Evolutionary conservation across 2,113 vertebrate species (phyloP).

Genomic region (Oreotragus oreotragus): DNA sequence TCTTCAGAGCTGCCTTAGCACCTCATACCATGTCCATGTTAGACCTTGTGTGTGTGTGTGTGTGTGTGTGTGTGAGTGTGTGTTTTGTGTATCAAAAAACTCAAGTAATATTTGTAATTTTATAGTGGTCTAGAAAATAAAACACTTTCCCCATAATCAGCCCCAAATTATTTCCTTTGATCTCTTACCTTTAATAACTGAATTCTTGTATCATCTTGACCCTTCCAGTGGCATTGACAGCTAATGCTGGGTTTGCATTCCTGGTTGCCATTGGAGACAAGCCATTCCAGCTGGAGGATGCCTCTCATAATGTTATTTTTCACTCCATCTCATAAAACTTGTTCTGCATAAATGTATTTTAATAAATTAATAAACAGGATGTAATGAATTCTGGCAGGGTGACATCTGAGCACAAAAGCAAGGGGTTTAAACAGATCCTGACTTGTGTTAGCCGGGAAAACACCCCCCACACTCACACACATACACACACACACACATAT

Average conservation of each 20-base stretch:
- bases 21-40: no score
- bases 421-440: slow-evolving; percentile 80
- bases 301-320: slow-evolving; percentile 83
- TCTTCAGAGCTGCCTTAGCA: not conserved
- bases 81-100: not conserved
- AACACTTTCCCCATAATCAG: not conserved
- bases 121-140: not conserved
- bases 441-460: slow-evolving; percentile 79
- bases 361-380: slow-evolving; percentile 86
- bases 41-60: not conserved
- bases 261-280: slow-evolving; percentile 69
- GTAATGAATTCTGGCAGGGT: slow-evolving; percentile 87
- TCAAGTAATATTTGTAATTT: not conserved
- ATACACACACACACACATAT: not conserved
- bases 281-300: slow-evolving; percentile 62
- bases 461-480: not conserved
- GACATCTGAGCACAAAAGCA: slow-evolving; percentile 83
- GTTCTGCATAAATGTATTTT: slow-evolving; percentile 84
- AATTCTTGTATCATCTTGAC: slow-evolving; percentile 64
- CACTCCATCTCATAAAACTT: slow-evolving; percentile 78
- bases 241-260: slow-evolving; percentile 43
- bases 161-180: slow-evolving; percentile 10
- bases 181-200: slow-evolving; percentile 51
- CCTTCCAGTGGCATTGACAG: slow-evolving; percentile 56
- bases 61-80: not conserved